Base-by-base conservation (phyloP, 2,888 invertebrate genomes). In the Scaptomyza flava region DNA sequence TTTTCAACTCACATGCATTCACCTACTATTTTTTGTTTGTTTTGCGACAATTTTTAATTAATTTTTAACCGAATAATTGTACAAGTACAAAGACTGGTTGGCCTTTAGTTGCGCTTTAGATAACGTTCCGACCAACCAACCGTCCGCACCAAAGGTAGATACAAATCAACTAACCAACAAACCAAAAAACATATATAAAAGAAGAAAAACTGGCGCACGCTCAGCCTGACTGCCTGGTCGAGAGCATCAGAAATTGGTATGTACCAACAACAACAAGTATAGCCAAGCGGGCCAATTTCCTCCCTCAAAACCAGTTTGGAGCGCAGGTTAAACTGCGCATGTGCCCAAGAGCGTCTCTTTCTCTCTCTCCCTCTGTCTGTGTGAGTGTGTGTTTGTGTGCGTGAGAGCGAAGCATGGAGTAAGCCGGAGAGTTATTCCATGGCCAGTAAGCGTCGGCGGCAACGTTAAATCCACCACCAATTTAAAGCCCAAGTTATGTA, bases 121-220 rank as follows among this genome's bases (percentile, higher is more conserved):
- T 77, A 83, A 83, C 82, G 77, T 73, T 82, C 67, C 68, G 76
- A 72, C 89, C 89, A 78, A 83, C 73, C 71, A 71, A 75, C 81
- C 87, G 89, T 85, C 87, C 87, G 89, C 87, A 89, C 81, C 87
- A 89, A 85, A 89, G 89, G 87, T 89, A 89, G 86, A 84, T 89
- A 89, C 86, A 82, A 87, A 87, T 87, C 77, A 81, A 82, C 72
- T 88, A 74, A 82, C 72, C 83, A 74, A 74, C 76, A 59, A 53
- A 53, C 56, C 42, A 60, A 60, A 84, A 70, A 87, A 66, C 7
- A 14, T 30, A 31, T 31, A 14, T 23, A 50, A 36, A 38, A n/a
- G 38, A 51, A 51, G 38, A 77, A 79, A 70, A 81, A 84, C 79
- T 81, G 73, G 69, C 77, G 79, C 77, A 77, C 77, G 72, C 79